A percentile compares a stretch with the other conserved stretches of the same genome.
These are phyloP conservation scores for Erinaceus europaeus DNA, from an alignment of 2,113 vertebrate genomes.

Conservation along the genomic window DNA sequence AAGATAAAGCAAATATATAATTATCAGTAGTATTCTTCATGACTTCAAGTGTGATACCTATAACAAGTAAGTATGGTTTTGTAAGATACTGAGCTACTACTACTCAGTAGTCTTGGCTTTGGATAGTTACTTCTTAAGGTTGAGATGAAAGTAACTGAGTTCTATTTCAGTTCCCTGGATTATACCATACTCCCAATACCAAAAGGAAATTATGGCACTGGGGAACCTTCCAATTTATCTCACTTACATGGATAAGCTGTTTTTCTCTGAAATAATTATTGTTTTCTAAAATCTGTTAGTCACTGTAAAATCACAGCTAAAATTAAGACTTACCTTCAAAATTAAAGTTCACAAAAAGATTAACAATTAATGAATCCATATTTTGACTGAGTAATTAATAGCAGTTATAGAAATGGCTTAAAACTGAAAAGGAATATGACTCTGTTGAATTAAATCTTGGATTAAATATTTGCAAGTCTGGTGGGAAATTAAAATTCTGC, in stretches of 20 bases:
- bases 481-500: conserved; percentile 14
- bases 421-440: not conserved
- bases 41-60: not conserved
- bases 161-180: conserved; percentile 52
- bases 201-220: conserved; percentile 52
- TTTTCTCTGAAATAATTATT: conserved; percentile 67
- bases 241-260: conserved; percentile 27
- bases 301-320: conserved; percentile 42
- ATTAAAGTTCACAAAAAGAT: not conserved
- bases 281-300: conserved; percentile 64
- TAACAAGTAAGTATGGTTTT: not conserved
- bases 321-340: not conserved
- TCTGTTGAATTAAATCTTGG: too few species aligned
- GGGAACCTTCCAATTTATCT: conserved; percentile 63
- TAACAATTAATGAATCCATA: not conserved
- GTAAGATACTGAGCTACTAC: not conserved
- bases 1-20: conserved; percentile 14
- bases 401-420: not conserved
- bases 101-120: not conserved
- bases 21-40: not conserved
- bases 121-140: conserved; percentile 7
- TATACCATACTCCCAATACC: conserved; percentile 1
- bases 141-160: conserved; percentile 44
- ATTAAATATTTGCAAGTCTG: not conserved
- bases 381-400: not conserved